Percentiles rank a stretch among this genome's conserved stretches.
Conservation (phyloP, 2,113 vertebrate species). For the Xiphophorus hellerii region DNA sequence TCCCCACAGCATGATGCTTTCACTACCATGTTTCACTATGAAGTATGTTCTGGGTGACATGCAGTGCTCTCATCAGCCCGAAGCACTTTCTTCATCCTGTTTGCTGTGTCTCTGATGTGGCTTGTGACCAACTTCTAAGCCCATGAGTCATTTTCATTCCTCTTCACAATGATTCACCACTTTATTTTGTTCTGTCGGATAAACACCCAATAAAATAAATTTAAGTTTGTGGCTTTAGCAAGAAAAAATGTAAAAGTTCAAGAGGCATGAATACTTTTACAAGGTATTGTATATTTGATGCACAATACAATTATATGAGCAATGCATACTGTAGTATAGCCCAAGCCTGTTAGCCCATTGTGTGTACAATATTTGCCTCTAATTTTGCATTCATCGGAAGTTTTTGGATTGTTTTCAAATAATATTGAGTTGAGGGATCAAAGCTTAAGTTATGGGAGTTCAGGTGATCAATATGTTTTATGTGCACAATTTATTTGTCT, state of each 20-base stretch:
- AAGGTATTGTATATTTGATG: constrained; percentile 6
- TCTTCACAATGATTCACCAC: background rate
- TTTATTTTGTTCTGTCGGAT: background rate
- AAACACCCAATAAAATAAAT: background rate
- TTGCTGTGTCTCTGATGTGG: background rate
- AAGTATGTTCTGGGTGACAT: background rate
- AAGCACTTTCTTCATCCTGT: background rate
- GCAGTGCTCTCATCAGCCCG: background rate
- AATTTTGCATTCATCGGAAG: constrained; percentile 10
- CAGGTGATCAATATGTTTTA: constrained; percentile 39
- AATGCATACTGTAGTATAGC: constrained; percentile 34
- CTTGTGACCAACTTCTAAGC: background rate
- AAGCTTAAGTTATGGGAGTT: constrained; percentile 6
- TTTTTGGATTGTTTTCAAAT: constrained; percentile 14
- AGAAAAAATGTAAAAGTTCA: background rate
- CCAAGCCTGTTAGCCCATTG: constrained; percentile 4
- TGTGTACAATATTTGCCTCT: background rate
- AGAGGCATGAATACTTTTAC: background rate
- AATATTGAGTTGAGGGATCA: constrained; percentile 8
- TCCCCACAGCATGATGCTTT: too few species aligned
- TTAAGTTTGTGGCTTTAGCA: too few species aligned
- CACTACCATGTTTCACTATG: too few species aligned
- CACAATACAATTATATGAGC: constrained; percentile 23
- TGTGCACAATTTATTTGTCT: constrained; percentile 34
- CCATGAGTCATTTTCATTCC: background rate